Percentiles rank a stretch among this genome's conserved stretches.
phyloP scores from a whole-genome alignment of 2,113 vertebrate genomes.

The pig (Sus scrofa) region DNA sequence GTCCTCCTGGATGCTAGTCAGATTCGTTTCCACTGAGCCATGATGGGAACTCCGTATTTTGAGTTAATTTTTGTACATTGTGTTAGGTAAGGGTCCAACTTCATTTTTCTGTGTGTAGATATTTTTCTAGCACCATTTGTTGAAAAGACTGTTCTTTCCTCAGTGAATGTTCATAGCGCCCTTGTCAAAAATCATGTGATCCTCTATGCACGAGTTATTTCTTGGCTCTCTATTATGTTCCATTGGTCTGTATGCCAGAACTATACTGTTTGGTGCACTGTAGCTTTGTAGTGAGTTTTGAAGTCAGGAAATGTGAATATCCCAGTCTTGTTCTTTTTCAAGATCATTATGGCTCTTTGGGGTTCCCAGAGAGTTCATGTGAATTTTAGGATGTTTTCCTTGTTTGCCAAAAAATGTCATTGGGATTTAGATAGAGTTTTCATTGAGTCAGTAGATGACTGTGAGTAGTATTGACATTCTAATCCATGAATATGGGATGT shows the following conservation, averaged over 20 bases:
- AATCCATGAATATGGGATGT: neutral
- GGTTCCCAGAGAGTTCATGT: neutral
- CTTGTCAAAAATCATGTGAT: neutral
- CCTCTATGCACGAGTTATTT: neutral
- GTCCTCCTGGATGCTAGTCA: too few species aligned
- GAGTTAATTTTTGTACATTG: neutral
- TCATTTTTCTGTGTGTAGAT: neutral
- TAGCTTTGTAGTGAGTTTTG: neutral
- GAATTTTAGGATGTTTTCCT: neutral
- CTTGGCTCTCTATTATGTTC: neutral
- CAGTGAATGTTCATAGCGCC: neutral
- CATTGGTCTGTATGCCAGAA: neutral
- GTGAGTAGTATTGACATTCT: neutral
- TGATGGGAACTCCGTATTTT: neutral
- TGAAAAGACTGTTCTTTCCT: neutral
- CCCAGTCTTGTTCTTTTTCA: neutral
- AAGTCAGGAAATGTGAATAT: neutral
- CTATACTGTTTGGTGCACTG: neutral
- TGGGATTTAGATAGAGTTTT: neutral
- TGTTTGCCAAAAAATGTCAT: neutral
- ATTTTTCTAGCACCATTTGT: slow-evolving; percentile 7
- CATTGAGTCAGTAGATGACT: neutral
- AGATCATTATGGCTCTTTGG: neutral
- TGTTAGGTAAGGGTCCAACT: neutral
- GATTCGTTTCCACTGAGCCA: too few species aligned